Base-by-base conservation (phyloP, 1,140 invertebrate species). In the Teleogryllus occipitalis region DNA sequence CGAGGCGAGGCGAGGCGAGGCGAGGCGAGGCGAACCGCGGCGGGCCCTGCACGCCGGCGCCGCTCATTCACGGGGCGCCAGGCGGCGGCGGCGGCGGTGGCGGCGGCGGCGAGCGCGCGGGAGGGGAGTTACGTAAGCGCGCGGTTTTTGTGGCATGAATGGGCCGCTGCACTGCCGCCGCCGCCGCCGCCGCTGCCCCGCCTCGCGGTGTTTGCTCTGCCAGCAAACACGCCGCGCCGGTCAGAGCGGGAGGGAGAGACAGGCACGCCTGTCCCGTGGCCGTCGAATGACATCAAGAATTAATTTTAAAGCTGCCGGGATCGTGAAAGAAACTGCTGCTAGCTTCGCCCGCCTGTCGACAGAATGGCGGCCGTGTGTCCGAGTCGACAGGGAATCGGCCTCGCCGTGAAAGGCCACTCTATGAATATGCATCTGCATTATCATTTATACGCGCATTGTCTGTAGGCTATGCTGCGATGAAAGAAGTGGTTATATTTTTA, bases 401-500 rank as follows among this genome's bases (percentile, higher is more conserved):
- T 18, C 18, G 10, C 54, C 54, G 54, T 65, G 10, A 65, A 65
- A 18, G 54, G 54, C 54, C 10, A 18, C 54, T 18, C 54, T 65
- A 65, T 65, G 54, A 65, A 65, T 65, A 65, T 65, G 54, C 54
- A 65, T 65, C 54, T 65, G 54, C 54, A 65, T 65, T 65, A 65
- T 65, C 54, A 65, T 65, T 65, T 65, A 65, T 65, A 65, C 54
- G 54, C 54, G 54, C 18, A 65, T 65, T 65, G 54, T 65, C 54
- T 65, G 54, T 18, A 65, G 54, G 18, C 10, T 10, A 7, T 14
- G 54, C 54, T 39, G 54, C 54, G 54, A 65, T 65, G 54, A 65
- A 65, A 65, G 54, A 65, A 65, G 54, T 65, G 54, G 54, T 65
- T 65, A 65, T 65, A 65, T 65, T 65, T 65, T 65, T 65, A 65